Percentiles rank a stretch among this genome's conserved stretches.
Evolutionary conservation across 2,113 vertebrate genomes (phyloP).

Genomic region (Ailurus styani): DNA sequence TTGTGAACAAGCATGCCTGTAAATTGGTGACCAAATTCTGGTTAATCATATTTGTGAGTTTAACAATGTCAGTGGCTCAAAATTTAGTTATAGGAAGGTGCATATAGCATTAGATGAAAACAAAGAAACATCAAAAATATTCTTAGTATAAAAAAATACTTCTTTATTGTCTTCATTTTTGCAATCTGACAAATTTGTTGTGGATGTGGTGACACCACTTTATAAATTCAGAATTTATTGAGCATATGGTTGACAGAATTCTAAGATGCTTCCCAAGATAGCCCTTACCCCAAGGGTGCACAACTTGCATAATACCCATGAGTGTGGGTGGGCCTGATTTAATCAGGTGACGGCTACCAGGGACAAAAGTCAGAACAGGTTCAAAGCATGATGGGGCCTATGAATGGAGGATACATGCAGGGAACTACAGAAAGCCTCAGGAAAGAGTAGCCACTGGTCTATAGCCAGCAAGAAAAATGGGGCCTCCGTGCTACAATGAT

Average conservation of each 20-base stretch:
- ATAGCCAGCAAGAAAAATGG: neutral
- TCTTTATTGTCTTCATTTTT: neutral
- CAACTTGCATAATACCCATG: neutral
- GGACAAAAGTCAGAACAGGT: neutral
- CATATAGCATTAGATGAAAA: neutral
- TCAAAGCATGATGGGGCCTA: neutral
- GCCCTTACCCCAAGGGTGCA: fast-evolving
- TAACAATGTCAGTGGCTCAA: neutral
- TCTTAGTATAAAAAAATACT: neutral
- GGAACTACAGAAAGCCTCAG: too few species aligned
- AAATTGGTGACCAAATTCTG: neutral
- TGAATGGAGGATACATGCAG: neutral
- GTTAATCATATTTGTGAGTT: neutral
- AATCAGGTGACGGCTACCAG: neutral
- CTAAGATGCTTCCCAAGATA: neutral
- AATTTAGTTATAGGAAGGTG: neutral
- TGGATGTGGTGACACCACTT: neutral
- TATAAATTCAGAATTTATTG: neutral
- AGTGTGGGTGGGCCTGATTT: neutral
- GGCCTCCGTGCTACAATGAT: neutral
- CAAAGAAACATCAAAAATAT: neutral
- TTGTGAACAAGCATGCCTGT: neutral
- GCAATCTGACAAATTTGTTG: neutral
- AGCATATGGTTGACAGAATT: neutral
- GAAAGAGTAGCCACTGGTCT: neutral